Conservation (phyloP, 2,797 vertebrate species). For the Lepidocolaptes lacrymiger region DNA sequence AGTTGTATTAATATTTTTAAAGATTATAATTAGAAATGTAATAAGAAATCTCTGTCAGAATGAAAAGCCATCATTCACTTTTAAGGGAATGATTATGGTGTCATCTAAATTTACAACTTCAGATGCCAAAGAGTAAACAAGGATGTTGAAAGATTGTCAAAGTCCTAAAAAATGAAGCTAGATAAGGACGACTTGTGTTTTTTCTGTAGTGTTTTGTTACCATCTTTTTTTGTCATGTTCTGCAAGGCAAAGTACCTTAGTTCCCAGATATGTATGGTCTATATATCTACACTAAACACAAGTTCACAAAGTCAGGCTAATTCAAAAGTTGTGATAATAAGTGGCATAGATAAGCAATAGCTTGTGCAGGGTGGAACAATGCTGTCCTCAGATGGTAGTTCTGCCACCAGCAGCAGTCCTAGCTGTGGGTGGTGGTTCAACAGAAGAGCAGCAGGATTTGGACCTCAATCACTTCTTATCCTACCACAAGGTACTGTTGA, state of each 20-base stretch:
- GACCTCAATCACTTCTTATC: background rate
- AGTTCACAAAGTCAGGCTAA: background rate
- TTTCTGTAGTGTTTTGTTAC: background rate
- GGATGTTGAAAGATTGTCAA: background rate
- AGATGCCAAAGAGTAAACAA: background rate
- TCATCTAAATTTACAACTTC: background rate
- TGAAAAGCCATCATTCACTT: background rate
- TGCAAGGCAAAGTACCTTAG: background rate
- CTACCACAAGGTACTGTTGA: background rate
- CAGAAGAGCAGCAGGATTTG: background rate
- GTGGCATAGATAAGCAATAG: background rate
- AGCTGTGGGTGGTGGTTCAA: accelerated
- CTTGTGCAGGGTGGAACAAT: accelerated
- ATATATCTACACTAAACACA: accelerated
- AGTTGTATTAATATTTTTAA: background rate
- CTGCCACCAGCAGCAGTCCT: background rate
- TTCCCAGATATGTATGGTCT: background rate
- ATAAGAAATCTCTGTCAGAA: background rate
- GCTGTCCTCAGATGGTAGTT: background rate
- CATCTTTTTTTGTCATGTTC: accelerated
- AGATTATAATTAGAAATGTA: background rate
- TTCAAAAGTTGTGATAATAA: background rate
- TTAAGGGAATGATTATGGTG: background rate
- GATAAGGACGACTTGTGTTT: background rate
- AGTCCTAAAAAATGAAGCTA: background rate